Evolutionary conservation across 1,140 invertebrate genomes (phyloP).

Genomic region (Zaprionus tsacasi): DNA sequence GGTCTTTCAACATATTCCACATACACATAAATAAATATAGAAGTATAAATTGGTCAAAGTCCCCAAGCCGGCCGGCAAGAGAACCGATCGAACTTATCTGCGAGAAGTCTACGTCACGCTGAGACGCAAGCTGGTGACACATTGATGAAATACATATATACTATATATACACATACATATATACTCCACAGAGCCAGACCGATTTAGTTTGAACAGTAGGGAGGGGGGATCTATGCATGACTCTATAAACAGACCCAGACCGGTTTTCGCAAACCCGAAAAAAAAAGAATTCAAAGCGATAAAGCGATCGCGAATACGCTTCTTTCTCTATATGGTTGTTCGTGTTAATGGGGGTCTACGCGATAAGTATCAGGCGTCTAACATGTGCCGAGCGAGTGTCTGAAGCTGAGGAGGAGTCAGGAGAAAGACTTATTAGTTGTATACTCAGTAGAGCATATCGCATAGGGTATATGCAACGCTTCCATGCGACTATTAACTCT

Average conservation of each 20-base stretch:
- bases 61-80: constrained; percentile 56
- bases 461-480: constrained; percentile 9
- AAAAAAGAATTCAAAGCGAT: constrained; percentile 33
- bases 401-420: constrained; percentile 47
- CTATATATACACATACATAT: neutral
- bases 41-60: constrained; percentile 64
- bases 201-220: constrained; percentile 20
- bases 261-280: constrained; percentile 50
- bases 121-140: constrained; percentile 68
- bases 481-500: neutral
- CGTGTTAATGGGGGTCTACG: constrained; percentile 29
- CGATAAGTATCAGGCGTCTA: constrained; percentile 67
- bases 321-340: constrained; percentile 26
- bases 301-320: constrained; percentile 38
- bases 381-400: constrained; percentile 69
- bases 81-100: constrained; percentile 67
- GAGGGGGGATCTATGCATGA: neutral
- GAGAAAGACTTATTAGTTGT: constrained; percentile 1
- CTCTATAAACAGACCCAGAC: constrained; percentile 49
- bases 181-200: constrained; percentile 32
- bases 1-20: neutral
- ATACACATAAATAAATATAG: neutral
- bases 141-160: constrained; percentile 48
- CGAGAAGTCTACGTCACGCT: constrained; percentile 57
- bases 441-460: neutral